Evolutionary conservation across 2,113 vertebrate genomes (phyloP).

Genomic region (Rattus norvegicus): DNA sequence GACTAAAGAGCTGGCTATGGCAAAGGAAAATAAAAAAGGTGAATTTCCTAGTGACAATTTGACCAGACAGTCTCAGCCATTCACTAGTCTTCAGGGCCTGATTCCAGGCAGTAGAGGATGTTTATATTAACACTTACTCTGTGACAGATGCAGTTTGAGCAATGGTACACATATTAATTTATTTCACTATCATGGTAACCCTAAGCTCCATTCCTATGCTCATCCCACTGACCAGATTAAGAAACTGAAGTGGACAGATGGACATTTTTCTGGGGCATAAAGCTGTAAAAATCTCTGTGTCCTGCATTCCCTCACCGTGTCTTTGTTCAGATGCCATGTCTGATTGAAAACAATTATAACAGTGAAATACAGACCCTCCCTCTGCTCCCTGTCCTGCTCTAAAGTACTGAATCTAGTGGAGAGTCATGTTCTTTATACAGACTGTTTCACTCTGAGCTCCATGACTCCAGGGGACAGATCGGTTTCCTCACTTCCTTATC

Average conservation of each 20-base stretch:
- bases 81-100: background rate
- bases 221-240: background rate
- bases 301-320: background rate
- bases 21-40: background rate
- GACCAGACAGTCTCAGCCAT: background rate
- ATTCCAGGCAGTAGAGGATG: too few relatives aligned
- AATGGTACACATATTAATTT: background rate
- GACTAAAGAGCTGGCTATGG: background rate
- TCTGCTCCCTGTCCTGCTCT: background rate
- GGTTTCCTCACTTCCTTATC: background rate
- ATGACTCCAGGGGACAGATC: background rate
- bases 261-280: background rate
- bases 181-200: background rate
- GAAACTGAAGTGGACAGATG: background rate
- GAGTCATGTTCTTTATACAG: background rate
- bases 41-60: background rate
- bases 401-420: background rate
- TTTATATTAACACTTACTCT: background rate
- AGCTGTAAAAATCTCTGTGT: background rate
- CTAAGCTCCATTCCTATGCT: background rate
- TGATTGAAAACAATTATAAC: background rate
- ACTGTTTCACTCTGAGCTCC: background rate
- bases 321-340: background rate
- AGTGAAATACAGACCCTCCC: fast-evolving
- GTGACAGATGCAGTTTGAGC: background rate